Evolutionary conservation across 35 echinoderm and acorn worm genomes (phyloP), one percentile per base, ranked within the genome.

Genomic region (Apostichopus parvimensis): DNA sequence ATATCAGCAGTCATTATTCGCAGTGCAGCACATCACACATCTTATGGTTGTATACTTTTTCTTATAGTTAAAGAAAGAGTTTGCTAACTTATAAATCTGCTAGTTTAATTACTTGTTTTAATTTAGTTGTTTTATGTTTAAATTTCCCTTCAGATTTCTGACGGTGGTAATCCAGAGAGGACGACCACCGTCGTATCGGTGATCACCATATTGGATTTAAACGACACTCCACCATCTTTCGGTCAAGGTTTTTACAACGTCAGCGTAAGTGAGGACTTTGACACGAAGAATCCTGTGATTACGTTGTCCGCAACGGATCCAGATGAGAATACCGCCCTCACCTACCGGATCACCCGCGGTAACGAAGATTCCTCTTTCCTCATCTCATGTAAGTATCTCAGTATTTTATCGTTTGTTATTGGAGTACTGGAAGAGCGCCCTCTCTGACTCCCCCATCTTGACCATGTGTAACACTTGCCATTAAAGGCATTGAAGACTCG

Each of bases 191-290:
- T 85, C 3, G 88, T 87, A 1, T 70, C 93, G 78, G 82, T 79
- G 9, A 95, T 98, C 77, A 92, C 59, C 65, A 92, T 98, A 13
- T n/a, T 77, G 0, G 94, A 98, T 45, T 71, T 95, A 87, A 98
- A 98, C 64, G 96, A 98, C 84, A 98, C 95, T 18, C 64, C 76
- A 22, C 96, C 94, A 12, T 53, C 80, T 5, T 98, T 95, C 56
- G 53, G 34, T 7, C 54, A 82, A 12, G 77, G 52, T 2, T 66
- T 64, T 2, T 98, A 95, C 73, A 82, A 80, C n/a, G 62, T 92
- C 13, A 73, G 54, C 0, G 72, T 92, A 8, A 61, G 79, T 1
- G 94, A 95, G 77, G 57, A 77, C 13, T 77, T 78, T 9, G 57
- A 79, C 12, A 82, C 89, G 4, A 94, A 86, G 14, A 77, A 68